Evolutionary conservation across 35 echinoderm and acorn worm species (phyloP).

Genomic region (Ophioderma brevispina): DNA sequence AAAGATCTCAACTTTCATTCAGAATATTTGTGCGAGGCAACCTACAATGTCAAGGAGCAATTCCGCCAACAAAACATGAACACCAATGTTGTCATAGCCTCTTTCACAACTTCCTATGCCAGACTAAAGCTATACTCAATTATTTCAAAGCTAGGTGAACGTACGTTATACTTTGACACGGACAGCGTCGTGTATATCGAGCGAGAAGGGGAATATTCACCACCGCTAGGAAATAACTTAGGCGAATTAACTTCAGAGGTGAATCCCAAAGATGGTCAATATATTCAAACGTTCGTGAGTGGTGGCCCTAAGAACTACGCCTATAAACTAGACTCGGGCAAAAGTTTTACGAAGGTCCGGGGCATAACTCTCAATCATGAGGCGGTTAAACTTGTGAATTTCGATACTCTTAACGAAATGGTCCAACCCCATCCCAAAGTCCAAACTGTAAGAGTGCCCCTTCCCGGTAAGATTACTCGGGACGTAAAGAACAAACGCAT

Average conservation of each 20-base stretch:
- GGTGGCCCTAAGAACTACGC: constrained; percentile 53
- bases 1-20: neutral
- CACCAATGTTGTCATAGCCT: constrained; percentile 31
- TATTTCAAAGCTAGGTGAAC: neutral
- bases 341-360: neutral
- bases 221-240: constrained; percentile 13
- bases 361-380: constrained; percentile 5
- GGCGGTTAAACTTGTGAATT: neutral
- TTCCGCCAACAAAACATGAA: neutral
- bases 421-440: neutral
- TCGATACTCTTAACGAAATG: neutral
- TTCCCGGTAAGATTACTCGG: neutral
- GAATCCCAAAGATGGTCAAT: constrained; percentile 19
- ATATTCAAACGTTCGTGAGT: constrained; percentile 25
- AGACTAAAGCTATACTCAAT: constrained; percentile 24
- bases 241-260: constrained; percentile 40
- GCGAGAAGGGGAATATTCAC: neutral
- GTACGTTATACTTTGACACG: constrained; percentile 45
- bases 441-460: neutral
- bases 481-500: neutral
- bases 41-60: neutral
- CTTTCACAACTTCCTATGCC: constrained; percentile 52
- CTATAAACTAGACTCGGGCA: neutral
- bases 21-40: neutral
- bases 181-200: constrained; percentile 30